These are phyloP conservation scores for Polia nebulosa DNA, from an alignment of 2,888 invertebrate species.

Conservation along the genomic window DNA sequence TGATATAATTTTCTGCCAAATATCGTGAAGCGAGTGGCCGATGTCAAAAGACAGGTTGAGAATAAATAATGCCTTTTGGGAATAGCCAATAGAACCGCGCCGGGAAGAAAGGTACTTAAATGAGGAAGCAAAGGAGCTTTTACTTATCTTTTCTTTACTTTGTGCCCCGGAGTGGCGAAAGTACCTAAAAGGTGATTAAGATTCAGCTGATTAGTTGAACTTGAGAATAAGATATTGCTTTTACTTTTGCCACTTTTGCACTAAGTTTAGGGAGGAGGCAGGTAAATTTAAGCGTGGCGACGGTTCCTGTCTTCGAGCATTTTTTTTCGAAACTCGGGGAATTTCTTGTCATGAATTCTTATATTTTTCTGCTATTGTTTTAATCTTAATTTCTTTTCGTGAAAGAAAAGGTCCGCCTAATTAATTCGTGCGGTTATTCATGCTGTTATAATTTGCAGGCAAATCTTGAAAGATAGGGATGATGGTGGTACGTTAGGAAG, in stretches of 20 bases:
- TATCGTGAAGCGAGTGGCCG: conserved; percentile 55
- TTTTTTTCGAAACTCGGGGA: conserved; percentile 43
- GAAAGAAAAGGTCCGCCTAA: conserved; percentile 31
- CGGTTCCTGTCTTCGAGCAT: conserved; percentile 54
- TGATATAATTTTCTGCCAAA: conserved; percentile 54
- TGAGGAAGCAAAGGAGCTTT: conserved; percentile 66
- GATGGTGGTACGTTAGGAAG: not conserved
- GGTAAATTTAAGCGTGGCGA: conserved; percentile 59
- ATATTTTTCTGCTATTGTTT: conserved; percentile 49
- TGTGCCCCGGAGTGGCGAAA: conserved; percentile 69
- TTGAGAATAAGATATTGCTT: conserved; percentile 74
- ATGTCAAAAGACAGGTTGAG: conserved; percentile 67
- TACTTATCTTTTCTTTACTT: conserved; percentile 75
- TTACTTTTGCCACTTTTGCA: conserved; percentile 68
- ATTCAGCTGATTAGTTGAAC: conserved; percentile 77
- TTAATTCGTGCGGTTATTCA: conserved; percentile 42
- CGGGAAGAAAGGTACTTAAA: conserved; percentile 66
- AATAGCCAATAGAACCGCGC: conserved; percentile 67
- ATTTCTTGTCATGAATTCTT: conserved; percentile 38
- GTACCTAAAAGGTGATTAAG: conserved; percentile 77
- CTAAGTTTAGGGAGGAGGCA: conserved; percentile 48
- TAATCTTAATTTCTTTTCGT: conserved; percentile 52
- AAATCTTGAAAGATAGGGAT: conserved; percentile 3
- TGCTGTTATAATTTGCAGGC: conserved; percentile 33
- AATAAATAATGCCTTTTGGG: conserved; percentile 73